These are phyloP conservation scores for Brachionus asplanchnoidis DNA, from an alignment of 1,140 invertebrate genomes.

Conservation along the genomic window DNA sequence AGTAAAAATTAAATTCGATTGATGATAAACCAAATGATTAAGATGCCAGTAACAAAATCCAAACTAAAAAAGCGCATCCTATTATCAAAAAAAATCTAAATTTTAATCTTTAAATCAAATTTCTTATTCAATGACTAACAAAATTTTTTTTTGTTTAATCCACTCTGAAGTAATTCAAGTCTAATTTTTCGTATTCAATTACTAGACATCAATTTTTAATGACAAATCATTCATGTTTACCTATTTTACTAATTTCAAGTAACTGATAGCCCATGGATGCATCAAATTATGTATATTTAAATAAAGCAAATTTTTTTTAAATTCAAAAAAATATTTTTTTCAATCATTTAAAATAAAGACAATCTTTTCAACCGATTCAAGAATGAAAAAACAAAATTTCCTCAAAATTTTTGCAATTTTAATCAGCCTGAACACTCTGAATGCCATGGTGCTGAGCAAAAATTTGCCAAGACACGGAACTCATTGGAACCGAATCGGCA, in stretches of 20 bases:
- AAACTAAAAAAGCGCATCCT: not conserved
- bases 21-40: no score
- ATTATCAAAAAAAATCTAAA: not conserved
- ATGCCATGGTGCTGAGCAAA: not conserved
- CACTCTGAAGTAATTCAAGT: not conserved
- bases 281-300: not conserved
- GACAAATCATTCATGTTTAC: not conserved
- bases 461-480: not conserved
- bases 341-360: not conserved
- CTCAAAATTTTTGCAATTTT: not conserved
- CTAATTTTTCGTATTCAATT: not conserved
- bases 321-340: not conserved
- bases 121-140: not conserved
- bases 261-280: not conserved
- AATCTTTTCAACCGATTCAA: not conserved
- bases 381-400: not conserved
- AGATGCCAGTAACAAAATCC: no score
- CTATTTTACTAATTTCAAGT: not conserved
- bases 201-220: not conserved
- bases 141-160: not conserved
- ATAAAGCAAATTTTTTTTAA: not conserved
- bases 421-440: not conserved
- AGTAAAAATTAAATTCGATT: no score
- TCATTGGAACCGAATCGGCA: not conserved
- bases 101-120: not conserved